Conservation (phyloP, 2,888 invertebrate genomes). For the Acrocera orbiculus region DNA sequence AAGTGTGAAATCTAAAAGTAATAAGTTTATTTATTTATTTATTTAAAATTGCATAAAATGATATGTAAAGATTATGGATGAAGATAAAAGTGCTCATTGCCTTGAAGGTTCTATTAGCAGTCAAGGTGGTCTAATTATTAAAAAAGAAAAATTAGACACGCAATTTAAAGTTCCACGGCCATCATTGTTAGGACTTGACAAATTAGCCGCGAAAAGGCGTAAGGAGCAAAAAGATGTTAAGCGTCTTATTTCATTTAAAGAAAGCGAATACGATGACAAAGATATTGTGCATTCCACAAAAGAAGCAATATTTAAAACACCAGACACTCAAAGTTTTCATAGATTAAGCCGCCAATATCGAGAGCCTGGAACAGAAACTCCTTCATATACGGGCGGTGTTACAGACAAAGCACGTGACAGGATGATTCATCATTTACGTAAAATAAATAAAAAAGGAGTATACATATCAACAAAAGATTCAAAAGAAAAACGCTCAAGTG, state of each 20-base stretch:
- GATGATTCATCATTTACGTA: slow-evolving; percentile 42
- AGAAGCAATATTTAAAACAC: slow-evolving; percentile 27
- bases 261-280: slow-evolving; percentile 32
- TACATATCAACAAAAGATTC: slow-evolving; percentile 48
- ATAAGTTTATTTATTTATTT: neutral
- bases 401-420: slow-evolving; percentile 47
- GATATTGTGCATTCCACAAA: slow-evolving; percentile 13
- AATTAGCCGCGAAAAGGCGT: slow-evolving; percentile 60
- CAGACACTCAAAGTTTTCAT: slow-evolving; percentile 23
- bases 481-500: slow-evolving; percentile 27
- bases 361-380: slow-evolving; percentile 69
- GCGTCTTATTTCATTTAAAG: slow-evolving; percentile 47
- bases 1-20: too few relatives aligned
- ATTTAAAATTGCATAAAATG: neutral
- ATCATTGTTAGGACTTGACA: slow-evolving; percentile 69
- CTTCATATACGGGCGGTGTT: slow-evolving; percentile 86
- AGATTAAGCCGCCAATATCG: slow-evolving; percentile 48
- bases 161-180: slow-evolving; percentile 53
- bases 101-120: slow-evolving; percentile 45
- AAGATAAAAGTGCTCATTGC: slow-evolving; percentile 38
- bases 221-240: slow-evolving; percentile 41
- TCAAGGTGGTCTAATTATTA: slow-evolving; percentile 52
- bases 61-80: too few relatives aligned
- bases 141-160: slow-evolving; percentile 36
- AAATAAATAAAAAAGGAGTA: slow-evolving; percentile 45